Percentiles rank a stretch among this genome's conserved stretches.
These are phyloP conservation scores for Fopius arisanus DNA, from an alignment of 1,140 invertebrate species.

Conservation along the genomic window DNA sequence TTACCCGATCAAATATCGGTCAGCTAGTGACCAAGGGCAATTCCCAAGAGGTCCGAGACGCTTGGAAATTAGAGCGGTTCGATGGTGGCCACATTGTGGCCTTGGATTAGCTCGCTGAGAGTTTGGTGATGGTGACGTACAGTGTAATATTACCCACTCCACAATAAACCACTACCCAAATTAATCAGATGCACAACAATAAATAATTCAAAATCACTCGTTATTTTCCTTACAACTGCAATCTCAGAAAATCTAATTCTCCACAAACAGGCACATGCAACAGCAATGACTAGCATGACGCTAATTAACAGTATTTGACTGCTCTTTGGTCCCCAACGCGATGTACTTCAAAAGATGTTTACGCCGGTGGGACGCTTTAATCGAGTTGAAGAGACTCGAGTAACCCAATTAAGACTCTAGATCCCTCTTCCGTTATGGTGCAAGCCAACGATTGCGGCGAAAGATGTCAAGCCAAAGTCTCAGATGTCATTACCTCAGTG, in stretches of 20 bases:
- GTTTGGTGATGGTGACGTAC: background rate
- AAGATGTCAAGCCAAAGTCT: background rate
- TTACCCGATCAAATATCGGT: slow-evolving; percentile 16
- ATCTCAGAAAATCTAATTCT: background rate
- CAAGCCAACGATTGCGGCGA: background rate
- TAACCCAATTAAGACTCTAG: slow-evolving; percentile 49
- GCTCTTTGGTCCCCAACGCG: slow-evolving; percentile 47
- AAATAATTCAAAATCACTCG: too few relatives aligned
- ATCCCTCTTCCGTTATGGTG: background rate
- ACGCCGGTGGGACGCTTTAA: slow-evolving; percentile 49
- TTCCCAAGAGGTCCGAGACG: slow-evolving; percentile 29
- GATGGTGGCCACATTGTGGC: slow-evolving; percentile 46
- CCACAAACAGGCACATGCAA: background rate
- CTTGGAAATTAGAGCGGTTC: slow-evolving; percentile 46
- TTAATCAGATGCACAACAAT: too few relatives aligned
- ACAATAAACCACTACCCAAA: too few relatives aligned
- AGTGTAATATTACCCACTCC: background rate
- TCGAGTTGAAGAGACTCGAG: slow-evolving; percentile 54
- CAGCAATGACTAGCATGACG: slow-evolving; percentile 42
- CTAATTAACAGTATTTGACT: slow-evolving; percentile 48
- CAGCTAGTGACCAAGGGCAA: slow-evolving; percentile 21
- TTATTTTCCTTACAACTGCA: too few relatives aligned
- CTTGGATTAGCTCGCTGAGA: slow-evolving; percentile 41
- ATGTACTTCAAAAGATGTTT: slow-evolving; percentile 53
- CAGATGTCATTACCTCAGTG: background rate